Evolutionary conservation across 2,888 invertebrate species (phyloP).

Genomic region (Cataglyphis livida): DNA sequence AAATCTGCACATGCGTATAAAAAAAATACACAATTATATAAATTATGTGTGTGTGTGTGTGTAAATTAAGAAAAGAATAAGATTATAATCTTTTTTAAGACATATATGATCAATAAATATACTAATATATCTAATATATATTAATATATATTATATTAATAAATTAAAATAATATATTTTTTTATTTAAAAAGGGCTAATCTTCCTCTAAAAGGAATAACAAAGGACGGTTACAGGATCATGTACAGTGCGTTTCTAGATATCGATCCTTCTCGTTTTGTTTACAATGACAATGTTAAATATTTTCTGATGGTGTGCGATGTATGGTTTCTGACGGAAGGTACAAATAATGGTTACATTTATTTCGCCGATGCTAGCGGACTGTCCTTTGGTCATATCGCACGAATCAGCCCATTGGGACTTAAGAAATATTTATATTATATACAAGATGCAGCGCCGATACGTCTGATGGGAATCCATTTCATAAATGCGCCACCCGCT

Average conservation of each 20-base stretch:
- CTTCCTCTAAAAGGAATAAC: slow-evolving; percentile 81
- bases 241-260: slow-evolving; percentile 87
- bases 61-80: not conserved
- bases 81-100: not conserved
- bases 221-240: slow-evolving; percentile 87
- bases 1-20: not conserved
- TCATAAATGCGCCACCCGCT: slow-evolving; percentile 89
- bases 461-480: slow-evolving; percentile 89
- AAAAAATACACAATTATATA: not conserved
- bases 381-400: slow-evolving; percentile 88
- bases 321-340: slow-evolving; percentile 87
- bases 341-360: slow-evolving; percentile 88
- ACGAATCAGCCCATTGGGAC: slow-evolving; percentile 87
- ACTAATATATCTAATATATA: not conserved
- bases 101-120: not conserved
- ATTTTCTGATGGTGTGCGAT: slow-evolving; percentile 86
- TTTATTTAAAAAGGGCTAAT: slow-evolving; percentile 74
- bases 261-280: slow-evolving; percentile 87
- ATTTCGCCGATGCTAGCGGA: slow-evolving; percentile 88
- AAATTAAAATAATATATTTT: not conserved
- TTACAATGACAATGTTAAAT: slow-evolving; percentile 86
- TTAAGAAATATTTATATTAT: slow-evolving; percentile 90
- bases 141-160: not conserved
- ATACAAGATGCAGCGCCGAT: slow-evolving; percentile 91
- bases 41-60: not conserved